Evolutionary conservation across 2,113 vertebrate genomes (phyloP).

Genomic region (Alouatta palliata): DNA sequence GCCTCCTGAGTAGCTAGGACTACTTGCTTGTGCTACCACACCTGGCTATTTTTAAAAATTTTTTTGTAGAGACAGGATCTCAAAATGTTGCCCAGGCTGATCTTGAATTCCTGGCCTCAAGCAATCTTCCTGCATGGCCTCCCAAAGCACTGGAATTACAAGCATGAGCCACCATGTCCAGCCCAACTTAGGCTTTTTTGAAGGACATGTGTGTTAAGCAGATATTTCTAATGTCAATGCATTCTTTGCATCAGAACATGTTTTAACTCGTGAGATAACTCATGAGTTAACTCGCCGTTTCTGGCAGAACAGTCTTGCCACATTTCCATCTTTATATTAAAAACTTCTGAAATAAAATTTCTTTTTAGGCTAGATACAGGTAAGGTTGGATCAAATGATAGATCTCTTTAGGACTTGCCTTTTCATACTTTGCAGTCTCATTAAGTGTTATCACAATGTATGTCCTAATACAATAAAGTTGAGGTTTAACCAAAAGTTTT

Average conservation of each 20-base stretch:
- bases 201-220: not conserved
- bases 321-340: not conserved
- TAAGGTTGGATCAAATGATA: not conserved
- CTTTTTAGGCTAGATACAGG: not conserved
- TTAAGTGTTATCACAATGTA: not conserved
- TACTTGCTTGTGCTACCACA: no score
- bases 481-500: not conserved
- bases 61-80: no score
- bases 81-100: no score
- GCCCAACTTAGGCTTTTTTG: not conserved
- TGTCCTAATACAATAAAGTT: not conserved
- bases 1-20: no score
- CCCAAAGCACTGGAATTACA: no score
- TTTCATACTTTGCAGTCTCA: not conserved
- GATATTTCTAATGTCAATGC: not conserved
- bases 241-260: not conserved
- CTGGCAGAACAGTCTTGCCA: not conserved
- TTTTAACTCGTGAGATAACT: not conserved
- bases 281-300: not conserved
- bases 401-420: not conserved
- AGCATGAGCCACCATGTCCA: no score
- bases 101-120: no score
- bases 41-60: no score
- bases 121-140: no score
- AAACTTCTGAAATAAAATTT: not conserved